phyloP scores from a whole-genome alignment of 2,797 vertebrate genomes.

The Sylvilagus floridanus region DNA sequence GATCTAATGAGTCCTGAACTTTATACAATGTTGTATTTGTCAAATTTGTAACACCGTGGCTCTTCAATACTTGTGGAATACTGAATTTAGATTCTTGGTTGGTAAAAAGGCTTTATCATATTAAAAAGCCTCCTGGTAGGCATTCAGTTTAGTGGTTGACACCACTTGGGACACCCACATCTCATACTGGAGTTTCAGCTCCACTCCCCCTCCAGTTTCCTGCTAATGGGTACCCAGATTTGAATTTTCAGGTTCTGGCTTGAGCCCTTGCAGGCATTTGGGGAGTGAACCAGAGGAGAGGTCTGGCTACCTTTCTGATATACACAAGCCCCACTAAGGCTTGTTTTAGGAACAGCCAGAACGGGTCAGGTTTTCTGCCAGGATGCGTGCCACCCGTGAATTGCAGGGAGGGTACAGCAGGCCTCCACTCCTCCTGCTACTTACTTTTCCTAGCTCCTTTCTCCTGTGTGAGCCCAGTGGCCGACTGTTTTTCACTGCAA shows the following conservation, averaged over 20 bases:
- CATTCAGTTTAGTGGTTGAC: no score
- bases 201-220: no score
- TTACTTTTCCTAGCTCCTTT: slow-evolving; percentile 96
- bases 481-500: slow-evolving; percentile 95
- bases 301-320: background rate
- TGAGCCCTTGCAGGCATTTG: no score
- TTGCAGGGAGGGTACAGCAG: background rate
- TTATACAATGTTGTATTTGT: background rate
- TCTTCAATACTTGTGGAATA: slow-evolving; percentile 6
- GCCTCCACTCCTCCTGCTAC: background rate
- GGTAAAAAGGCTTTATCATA: slow-evolving; percentile 36
- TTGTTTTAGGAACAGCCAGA: background rate
- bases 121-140: background rate
- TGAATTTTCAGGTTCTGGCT: no score
- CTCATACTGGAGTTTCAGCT: no score
- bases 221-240: no score
- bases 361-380: background rate
- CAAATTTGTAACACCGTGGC: background rate
- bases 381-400: background rate
- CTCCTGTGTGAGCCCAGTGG: slow-evolving; percentile 93
- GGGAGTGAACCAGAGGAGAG: no score
- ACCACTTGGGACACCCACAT: no score
- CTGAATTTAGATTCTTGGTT: slow-evolving; percentile 26
- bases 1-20: background rate
- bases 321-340: background rate